A percentile compares a stretch with the other conserved stretches of the same genome.
These are phyloP conservation scores for Amniataba percoides DNA, from an alignment of 2,797 vertebrate species.

Conservation along the genomic window DNA sequence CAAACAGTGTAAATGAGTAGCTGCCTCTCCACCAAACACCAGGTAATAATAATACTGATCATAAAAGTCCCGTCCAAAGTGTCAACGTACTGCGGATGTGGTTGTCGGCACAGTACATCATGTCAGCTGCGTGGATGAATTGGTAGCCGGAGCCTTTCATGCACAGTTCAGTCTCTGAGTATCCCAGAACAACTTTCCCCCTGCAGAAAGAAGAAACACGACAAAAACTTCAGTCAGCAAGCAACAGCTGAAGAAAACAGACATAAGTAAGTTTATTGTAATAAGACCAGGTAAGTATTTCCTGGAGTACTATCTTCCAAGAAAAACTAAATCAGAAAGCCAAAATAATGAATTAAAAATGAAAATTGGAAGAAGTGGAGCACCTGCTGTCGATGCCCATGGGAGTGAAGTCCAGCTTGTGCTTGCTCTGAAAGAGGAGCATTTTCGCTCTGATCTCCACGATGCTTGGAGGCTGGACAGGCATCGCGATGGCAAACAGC, in stretches of 20 bases:
- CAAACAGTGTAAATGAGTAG: neutral
- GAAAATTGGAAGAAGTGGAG: neutral
- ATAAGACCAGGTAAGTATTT: neutral
- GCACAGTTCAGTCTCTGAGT: conserved; percentile 84
- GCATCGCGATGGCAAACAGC: conserved; percentile 86
- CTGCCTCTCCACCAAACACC: neutral
- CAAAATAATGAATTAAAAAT: neutral
- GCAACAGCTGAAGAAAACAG: neutral
- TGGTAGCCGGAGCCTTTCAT: conserved; percentile 88
- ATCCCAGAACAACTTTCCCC: conserved; percentile 85
- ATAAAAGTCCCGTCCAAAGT: accelerated
- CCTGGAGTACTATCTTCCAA: too few species aligned
- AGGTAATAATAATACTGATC: neutral
- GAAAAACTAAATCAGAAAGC: neutral
- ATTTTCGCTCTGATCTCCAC: conserved; percentile 87
- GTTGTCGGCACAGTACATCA: conserved; percentile 89
- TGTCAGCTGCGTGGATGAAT: conserved; percentile 88
- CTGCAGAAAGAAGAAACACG: conserved; percentile 58
- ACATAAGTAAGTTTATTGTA: neutral
- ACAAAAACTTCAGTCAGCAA: neutral
- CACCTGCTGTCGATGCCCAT: conserved; percentile 86
- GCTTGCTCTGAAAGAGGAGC: conserved; percentile 89
- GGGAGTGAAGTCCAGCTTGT: conserved; percentile 92
- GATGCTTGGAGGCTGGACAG: conserved; percentile 85
- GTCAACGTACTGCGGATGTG: conserved; percentile 85